Conservation (phyloP, 2,797 vertebrate species). For the Cossypha heuglini region DNA sequence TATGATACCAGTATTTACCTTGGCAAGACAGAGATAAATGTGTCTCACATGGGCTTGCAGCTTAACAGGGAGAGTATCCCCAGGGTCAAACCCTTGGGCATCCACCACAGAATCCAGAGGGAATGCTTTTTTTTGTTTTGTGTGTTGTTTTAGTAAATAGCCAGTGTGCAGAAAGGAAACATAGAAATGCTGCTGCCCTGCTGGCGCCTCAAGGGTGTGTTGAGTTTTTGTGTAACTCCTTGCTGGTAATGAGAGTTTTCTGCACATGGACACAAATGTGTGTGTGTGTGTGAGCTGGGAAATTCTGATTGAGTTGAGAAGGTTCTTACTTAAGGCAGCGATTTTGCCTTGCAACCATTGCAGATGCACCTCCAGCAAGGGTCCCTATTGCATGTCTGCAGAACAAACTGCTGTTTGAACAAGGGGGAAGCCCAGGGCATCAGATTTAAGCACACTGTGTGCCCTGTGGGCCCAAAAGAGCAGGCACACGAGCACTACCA, state of each 20-base stretch:
- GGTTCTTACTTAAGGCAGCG: not conserved
- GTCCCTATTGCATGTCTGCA: not conserved
- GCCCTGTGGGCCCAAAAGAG: not conserved
- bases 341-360: not conserved
- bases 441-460: rapidly evolving
- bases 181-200: not conserved
- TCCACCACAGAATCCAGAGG: not conserved
- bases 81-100: not conserved
- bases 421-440: not conserved
- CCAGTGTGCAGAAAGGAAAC: not conserved
- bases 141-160: not conserved
- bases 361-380: not conserved
- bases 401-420: not conserved
- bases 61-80: not conserved
- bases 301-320: not conserved
- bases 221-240: not conserved
- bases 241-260: not conserved
- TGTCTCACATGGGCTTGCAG: not conserved
- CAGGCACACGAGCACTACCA: rapidly evolving
- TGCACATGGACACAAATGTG: not conserved
- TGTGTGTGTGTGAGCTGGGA: not conserved
- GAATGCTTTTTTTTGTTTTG: not conserved
- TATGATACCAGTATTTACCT: not conserved
- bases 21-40: not conserved
- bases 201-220: not conserved